Percentiles rank a stretch among this genome's conserved stretches.
Evolutionary conservation across 1,140 invertebrate genomes (phyloP).

Genomic region (Listronotus bonariensis): DNA sequence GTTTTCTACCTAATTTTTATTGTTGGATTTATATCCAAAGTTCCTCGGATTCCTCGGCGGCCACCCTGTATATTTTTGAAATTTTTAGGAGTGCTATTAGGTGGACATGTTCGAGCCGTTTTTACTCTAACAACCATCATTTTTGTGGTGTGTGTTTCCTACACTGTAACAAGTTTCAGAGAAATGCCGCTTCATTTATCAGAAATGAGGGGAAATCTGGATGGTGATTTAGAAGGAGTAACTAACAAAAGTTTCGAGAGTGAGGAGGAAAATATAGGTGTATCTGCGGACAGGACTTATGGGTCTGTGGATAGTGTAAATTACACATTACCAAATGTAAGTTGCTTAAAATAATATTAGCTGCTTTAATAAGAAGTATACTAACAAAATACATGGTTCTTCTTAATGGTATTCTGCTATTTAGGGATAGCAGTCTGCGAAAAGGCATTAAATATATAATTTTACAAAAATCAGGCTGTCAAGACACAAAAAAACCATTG

Average conservation of each 20-base stretch:
- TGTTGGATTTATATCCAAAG: no score
- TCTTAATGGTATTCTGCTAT: no score
- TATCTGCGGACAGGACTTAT: neutral
- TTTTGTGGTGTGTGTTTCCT: conserved; percentile 78
- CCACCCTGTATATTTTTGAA: no score
- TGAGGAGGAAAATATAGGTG: conserved; percentile 22
- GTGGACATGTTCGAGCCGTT: conserved; percentile 88
- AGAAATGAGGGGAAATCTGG: conserved; percentile 50
- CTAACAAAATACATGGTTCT: no score
- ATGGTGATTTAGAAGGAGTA: conserved; percentile 3
- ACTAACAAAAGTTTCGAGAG: conserved; percentile 23
- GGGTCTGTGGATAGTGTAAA: no score
- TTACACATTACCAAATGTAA: no score
- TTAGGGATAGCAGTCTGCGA: no score
- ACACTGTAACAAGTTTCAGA: conserved; percentile 83
- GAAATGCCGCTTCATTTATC: conserved; percentile 79
- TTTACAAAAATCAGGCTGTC: no score
- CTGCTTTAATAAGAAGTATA: neutral
- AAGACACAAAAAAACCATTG: no score
- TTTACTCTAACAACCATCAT: conserved; percentile 88
- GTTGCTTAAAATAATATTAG: neutral
- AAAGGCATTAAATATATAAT: no score
- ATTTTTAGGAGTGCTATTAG: conserved; percentile 69
- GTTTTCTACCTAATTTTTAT: no score
- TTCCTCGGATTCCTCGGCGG: no score